Percentiles rank a stretch among this genome's conserved stretches.
These are phyloP conservation scores for Gallinago stenura DNA, from an alignment of 2,797 vertebrate species.

Conservation along the genomic window DNA sequence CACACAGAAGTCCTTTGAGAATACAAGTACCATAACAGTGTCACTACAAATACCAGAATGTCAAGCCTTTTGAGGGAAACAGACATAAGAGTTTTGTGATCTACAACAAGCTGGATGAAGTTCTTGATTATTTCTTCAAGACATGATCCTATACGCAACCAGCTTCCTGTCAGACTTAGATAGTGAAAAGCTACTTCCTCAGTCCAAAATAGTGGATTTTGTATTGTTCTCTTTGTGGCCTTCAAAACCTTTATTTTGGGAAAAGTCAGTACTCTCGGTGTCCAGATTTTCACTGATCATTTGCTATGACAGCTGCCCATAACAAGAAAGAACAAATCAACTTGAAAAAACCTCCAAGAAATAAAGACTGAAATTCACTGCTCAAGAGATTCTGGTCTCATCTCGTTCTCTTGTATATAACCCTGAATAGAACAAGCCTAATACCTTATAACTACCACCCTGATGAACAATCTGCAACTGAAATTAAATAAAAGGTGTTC, in stretches of 20 bases:
- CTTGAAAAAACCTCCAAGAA: background rate
- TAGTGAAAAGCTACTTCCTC: background rate
- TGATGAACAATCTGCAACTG: background rate
- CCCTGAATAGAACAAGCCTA: background rate
- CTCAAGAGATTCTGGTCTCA: background rate
- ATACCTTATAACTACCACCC: background rate
- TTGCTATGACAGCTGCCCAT: background rate
- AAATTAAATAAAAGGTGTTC: background rate
- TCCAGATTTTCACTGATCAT: background rate
- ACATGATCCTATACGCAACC: background rate
- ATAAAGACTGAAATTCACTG: background rate
- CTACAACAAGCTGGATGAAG: background rate
- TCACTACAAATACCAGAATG: background rate
- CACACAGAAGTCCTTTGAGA: background rate
- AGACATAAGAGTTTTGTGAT: background rate
- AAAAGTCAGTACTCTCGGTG: background rate
- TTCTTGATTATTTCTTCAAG: background rate
- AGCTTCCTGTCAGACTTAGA: background rate
- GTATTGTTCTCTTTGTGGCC: background rate
- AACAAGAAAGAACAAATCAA: background rate
- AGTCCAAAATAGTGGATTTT: background rate
- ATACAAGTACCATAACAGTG: background rate
- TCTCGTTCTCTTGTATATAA: background rate
- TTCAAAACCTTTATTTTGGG: background rate
- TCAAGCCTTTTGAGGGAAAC: background rate